Evolutionary conservation across 2,113 vertebrate species (phyloP).

Genomic region (Megalops atlanticus): DNA sequence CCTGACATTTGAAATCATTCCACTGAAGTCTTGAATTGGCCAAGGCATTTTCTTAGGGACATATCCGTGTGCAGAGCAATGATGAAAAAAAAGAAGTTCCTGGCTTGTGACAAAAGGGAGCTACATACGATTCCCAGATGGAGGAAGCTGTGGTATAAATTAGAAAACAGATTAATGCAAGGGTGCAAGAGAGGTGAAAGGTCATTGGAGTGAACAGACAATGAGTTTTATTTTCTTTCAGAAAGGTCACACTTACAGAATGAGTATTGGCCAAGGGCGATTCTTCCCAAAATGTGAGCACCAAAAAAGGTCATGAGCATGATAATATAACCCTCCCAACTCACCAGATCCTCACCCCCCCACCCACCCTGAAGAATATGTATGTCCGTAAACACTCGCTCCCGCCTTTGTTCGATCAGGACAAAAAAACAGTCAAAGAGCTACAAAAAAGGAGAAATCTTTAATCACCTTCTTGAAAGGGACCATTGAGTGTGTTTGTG

Average conservation of each 20-base stretch:
- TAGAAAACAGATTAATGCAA: slow-evolving; percentile 34
- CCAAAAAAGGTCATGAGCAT: slow-evolving; percentile 41
- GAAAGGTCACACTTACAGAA: slow-evolving; percentile 48
- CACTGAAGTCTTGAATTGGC: neutral
- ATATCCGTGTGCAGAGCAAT: neutral
- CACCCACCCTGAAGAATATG: slow-evolving; percentile 30
- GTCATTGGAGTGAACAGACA: slow-evolving; percentile 43
- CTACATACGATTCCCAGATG: slow-evolving; percentile 26
- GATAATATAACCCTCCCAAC: slow-evolving; percentile 25
- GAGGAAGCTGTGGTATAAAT: slow-evolving; percentile 18
- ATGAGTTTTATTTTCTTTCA: slow-evolving; percentile 44
- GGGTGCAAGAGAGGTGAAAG: slow-evolving; percentile 36
- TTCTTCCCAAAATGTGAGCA: slow-evolving; percentile 33
- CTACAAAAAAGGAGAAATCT: slow-evolving; percentile 46
- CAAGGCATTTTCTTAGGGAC: neutral
- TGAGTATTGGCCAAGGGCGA: slow-evolving; percentile 24
- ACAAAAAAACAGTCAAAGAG: slow-evolving; percentile 39
- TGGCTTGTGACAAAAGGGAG: slow-evolving; percentile 9
- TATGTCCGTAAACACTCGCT: slow-evolving; percentile 39
- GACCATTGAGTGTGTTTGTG: slow-evolving; percentile 46
- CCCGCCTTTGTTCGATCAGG: slow-evolving; percentile 25
- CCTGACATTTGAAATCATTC: slow-evolving; percentile 14
- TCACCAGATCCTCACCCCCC: slow-evolving; percentile 1
- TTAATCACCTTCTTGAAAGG: slow-evolving; percentile 55
- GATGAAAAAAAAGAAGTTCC: neutral